Evolutionary conservation across 1,140 invertebrate species (phyloP).

Genomic region (Pteromalus puparum): DNA sequence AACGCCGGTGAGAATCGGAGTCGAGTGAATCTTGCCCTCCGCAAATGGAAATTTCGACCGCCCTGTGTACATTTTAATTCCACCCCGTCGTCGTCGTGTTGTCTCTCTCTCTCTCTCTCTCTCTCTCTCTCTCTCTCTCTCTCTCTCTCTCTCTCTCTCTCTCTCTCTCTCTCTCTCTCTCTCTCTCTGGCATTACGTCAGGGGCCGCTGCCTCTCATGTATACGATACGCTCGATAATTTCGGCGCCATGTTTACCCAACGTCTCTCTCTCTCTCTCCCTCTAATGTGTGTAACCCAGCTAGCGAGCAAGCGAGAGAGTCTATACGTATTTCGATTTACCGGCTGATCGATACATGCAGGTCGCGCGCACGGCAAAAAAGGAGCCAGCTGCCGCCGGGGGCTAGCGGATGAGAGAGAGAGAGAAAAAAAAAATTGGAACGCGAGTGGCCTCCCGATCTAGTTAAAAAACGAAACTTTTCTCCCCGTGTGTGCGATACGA

Average conservation of each 20-base stretch:
- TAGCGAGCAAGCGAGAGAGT: background rate
- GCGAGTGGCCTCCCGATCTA: background rate
- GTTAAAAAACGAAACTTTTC: background rate
- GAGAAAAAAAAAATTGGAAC: slow-evolving; percentile 2
- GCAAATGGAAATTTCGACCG: background rate
- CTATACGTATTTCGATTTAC: slow-evolving; percentile 40
- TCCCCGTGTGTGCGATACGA: background rate
- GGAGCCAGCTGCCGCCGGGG: background rate
- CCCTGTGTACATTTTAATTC: background rate
- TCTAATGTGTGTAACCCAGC: background rate
- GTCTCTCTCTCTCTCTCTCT: background rate
- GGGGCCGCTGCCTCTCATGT: slow-evolving; percentile 4
- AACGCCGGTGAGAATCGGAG: background rate
- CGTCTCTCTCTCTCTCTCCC: slow-evolving; percentile 17
- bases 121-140: too few species aligned
- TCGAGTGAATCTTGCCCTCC: background rate
- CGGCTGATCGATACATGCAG: slow-evolving; percentile 43
- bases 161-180: too few species aligned
- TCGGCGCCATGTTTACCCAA: slow-evolving; percentile 58
- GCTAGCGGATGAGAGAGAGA: background rate
- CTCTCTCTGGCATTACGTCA: slow-evolving; percentile 3
- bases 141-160: too few species aligned
- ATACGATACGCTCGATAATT: slow-evolving; percentile 58
- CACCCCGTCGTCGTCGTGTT: background rate
- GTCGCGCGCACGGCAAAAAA: background rate